Conservation (phyloP, 2,888 invertebrate genomes). For the Stenurella melanura region DNA sequence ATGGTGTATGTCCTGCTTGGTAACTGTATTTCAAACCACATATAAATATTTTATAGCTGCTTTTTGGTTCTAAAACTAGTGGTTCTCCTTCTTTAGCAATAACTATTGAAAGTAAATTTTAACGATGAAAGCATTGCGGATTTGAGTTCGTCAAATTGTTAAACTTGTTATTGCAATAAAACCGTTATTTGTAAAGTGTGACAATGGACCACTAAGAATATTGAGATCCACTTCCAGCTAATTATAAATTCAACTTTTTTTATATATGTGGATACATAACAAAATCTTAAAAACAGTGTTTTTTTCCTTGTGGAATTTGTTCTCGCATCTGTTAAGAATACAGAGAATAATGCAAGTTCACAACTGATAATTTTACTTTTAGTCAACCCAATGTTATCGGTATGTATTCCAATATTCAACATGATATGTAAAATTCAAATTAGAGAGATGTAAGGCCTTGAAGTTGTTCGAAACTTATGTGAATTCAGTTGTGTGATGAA, state of each 20-base stretch:
- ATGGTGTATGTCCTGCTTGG: no score
- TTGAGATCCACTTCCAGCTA: not conserved
- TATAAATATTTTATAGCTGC: no score
- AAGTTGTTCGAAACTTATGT: no score
- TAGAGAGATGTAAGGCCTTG: no score
- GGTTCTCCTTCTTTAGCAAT: no score
- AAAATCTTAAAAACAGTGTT: not conserved
- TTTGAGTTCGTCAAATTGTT: not conserved
- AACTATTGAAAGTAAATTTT: not conserved
- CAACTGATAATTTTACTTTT: not conserved
- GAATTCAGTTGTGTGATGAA: no score
- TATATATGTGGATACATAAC: not conserved
- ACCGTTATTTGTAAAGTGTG: constrained; percentile 4
- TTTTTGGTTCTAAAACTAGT: no score
- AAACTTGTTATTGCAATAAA: not conserved
- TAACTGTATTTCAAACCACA: no score
- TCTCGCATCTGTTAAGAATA: not conserved
- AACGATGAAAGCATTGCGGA: not conserved
- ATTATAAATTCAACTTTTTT: not conserved
- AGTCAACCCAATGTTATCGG: not conserved
- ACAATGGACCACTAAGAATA: not conserved
- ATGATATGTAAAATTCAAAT: no score
- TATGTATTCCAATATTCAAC: not conserved
- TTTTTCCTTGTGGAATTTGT: not conserved
- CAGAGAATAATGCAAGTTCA: not conserved